Evolutionary conservation across 2,888 invertebrate genomes (phyloP), one percentile per base, ranked within the genome.

Genomic region (Hyppa rectilinea): DNA sequence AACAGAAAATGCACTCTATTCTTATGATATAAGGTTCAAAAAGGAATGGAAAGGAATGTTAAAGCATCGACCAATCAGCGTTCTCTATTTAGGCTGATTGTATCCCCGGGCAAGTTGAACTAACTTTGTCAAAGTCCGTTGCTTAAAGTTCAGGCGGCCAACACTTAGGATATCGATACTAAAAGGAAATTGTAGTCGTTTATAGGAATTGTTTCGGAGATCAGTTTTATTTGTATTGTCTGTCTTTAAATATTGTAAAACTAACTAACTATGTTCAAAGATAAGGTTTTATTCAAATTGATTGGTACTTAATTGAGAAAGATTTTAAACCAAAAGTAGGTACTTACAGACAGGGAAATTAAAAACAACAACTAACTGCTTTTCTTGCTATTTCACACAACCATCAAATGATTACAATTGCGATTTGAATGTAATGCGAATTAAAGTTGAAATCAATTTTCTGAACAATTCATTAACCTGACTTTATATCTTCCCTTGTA

Each of bases 61-160:
- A 26, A 71, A 65, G 52, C 77, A 71, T 82, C 61, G 69, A 74
- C 61, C 85, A 71, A 85, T 80, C 78, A 74, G 63, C 74, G 83
- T 87, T 77, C 72, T 81, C 69, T 82, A 85, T 86, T 85, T 80
- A 86, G 77, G 81, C 70, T 85, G 80, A 87, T 87, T 87, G 80
- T 85, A 63, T 85, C 84, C 82, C 83, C 17, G 79, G 78, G 83
- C 52, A 69, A 81, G 70, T 80, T 78, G 55, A 66, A 74, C 67
- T 53, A 68, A 76, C 60, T 80, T 80, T 58, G 81, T 67, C 69
- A 56, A 85, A 84, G 83, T 83, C 80, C 47, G 58, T 82, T 78
- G 78, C 63, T 81, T 79, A 63, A 66, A 76, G 62, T 83, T 67
- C 31, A 64, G 49, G 47, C 36, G 38, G 43, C 45, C 52, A 34